A percentile compares a stretch with the other conserved stretches of the same genome.
These are phyloP conservation scores for Mythimna ferrago DNA, from an alignment of 2,888 invertebrate species.

Conservation along the genomic window DNA sequence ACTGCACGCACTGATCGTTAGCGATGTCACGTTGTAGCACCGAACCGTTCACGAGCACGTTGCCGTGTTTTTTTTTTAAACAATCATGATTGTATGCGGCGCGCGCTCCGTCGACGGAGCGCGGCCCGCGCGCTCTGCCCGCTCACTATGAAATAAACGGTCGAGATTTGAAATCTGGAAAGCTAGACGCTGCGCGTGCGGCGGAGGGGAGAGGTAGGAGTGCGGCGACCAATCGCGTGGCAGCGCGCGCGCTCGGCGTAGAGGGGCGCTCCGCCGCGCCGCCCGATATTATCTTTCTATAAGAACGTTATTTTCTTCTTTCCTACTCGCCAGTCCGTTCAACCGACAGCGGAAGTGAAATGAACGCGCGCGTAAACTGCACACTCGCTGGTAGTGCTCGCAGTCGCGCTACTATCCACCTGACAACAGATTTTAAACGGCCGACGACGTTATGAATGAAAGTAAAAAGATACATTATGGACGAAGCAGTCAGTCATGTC, in stretches of 20 bases:
- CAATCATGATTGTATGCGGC: conserved; percentile 72
- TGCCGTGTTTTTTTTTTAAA: conserved; percentile 83
- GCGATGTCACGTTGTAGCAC: conserved; percentile 87
- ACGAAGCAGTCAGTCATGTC: conserved; percentile 47
- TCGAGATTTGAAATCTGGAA: conserved; percentile 90
- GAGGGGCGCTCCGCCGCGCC: conserved; percentile 79
- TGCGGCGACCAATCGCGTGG: conserved; percentile 76
- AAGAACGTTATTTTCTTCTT: conserved; percentile 89
- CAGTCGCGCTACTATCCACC: conserved; percentile 57
- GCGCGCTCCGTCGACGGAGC: conserved; percentile 70
- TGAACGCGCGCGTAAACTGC: conserved; percentile 88
- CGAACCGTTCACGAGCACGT: conserved; percentile 87
- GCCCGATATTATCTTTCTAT: conserved; percentile 87
- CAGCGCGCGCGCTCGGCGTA: conserved; percentile 83
- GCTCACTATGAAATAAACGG: conserved; percentile 90
- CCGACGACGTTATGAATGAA: conserved; percentile 64
- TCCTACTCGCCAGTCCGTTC: conserved; percentile 86
- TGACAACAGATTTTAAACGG: conserved; percentile 65
- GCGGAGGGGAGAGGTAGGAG: conserved; percentile 73
- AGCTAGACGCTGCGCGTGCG: conserved; percentile 89
- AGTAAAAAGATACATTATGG: conserved; percentile 57
- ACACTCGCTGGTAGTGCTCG: conserved; percentile 70
- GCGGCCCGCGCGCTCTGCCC: conserved; percentile 80
- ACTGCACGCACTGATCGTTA: conserved; percentile 88
- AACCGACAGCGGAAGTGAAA: conserved; percentile 89